Evolutionary conservation across 2,797 vertebrate genomes (phyloP).

Genomic region (Hyperoplus immaculatus): DNA sequence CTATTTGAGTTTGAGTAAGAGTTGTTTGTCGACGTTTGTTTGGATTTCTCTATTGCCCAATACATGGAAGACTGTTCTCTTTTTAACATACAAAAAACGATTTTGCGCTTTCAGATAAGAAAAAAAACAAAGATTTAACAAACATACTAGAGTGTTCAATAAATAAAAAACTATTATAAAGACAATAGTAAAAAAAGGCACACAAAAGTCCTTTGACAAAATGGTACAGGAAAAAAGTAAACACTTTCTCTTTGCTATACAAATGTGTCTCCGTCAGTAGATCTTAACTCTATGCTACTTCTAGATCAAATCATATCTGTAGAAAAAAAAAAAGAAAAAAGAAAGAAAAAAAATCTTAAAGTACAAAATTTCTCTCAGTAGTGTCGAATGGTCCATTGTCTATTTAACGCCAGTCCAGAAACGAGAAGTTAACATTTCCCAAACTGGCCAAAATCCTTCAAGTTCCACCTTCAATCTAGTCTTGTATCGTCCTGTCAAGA

Average conservation of each 20-base stretch:
- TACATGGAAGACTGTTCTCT: slow-evolving; percentile 94
- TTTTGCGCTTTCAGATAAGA: slow-evolving; percentile 79
- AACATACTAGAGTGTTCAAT: slow-evolving; percentile 89
- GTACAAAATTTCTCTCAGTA: slow-evolving; percentile 93
- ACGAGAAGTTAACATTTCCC: slow-evolving; percentile 69
- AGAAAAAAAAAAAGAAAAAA: slow-evolving; percentile 52
- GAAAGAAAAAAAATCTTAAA: slow-evolving; percentile 75
- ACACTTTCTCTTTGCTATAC: slow-evolving; percentile 89
- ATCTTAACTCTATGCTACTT: slow-evolving; percentile 86
- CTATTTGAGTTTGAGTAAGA: slow-evolving; percentile 72
- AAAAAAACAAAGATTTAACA: slow-evolving; percentile 82
- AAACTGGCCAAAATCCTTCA: slow-evolving; percentile 85
- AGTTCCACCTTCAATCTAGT: slow-evolving; percentile 76
- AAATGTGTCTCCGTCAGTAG: slow-evolving; percentile 91
- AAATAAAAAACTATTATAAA: slow-evolving; percentile 93
- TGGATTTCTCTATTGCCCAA: slow-evolving; percentile 92
- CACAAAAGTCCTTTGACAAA: slow-evolving; percentile 97
- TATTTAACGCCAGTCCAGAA: slow-evolving; percentile 82
- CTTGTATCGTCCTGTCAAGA: slow-evolving; percentile 73
- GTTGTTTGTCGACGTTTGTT: slow-evolving; percentile 81
- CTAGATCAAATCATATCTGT: slow-evolving; percentile 81
- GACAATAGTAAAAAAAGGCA: slow-evolving; percentile 99
- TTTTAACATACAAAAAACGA: slow-evolving; percentile 87
- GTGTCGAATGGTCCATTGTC: slow-evolving; percentile 82
- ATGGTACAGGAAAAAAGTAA: slow-evolving; percentile 92